Percentiles rank a stretch among this genome's conserved stretches.
Conservation (phyloP, 2,888 invertebrate species). For the Macaria notata region DNA sequence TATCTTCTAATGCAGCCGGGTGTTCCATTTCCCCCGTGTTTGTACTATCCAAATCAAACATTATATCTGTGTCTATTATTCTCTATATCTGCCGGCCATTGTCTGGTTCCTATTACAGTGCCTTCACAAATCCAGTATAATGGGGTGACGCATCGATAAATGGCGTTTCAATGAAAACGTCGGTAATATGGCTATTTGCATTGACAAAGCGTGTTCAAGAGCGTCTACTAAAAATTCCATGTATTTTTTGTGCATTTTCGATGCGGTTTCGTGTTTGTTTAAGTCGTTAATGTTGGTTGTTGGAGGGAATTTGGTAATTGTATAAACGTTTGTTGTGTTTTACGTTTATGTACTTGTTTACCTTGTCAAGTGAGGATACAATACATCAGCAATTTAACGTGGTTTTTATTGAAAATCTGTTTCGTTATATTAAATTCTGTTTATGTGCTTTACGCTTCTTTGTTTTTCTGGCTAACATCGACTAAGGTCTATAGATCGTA, state of each 20-base stretch:
- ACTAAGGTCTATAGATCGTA: too few species aligned
- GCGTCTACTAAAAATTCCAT: slow-evolving; percentile 28
- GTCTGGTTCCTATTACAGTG: slow-evolving; percentile 48
- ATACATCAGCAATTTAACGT: neutral
- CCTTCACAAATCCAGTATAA: slow-evolving; percentile 55
- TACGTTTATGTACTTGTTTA: neutral
- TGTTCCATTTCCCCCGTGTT: slow-evolving; percentile 42
- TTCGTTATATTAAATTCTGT: too few species aligned
- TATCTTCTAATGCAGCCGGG: slow-evolving; percentile 27
- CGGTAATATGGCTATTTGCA: slow-evolving; percentile 43
- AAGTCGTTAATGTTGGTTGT: slow-evolving; percentile 2
- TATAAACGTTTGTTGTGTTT: slow-evolving; percentile 1
- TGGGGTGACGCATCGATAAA: slow-evolving; percentile 56
- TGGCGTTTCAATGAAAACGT: slow-evolving; percentile 45
- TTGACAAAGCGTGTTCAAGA: slow-evolving; percentile 34
- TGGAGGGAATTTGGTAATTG: slow-evolving; percentile 1
- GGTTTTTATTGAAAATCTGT: neutral
- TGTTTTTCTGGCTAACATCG: too few species aligned
- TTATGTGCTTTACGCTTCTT: too few species aligned
- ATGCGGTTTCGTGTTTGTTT: slow-evolving; percentile 22
- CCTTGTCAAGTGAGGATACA: neutral
- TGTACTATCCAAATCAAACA: slow-evolving; percentile 36
- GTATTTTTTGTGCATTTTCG: slow-evolving; percentile 28
- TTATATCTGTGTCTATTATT: slow-evolving; percentile 23
- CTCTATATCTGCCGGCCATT: slow-evolving; percentile 34